Percentiles rank a stretch among this genome's conserved stretches.
Conservation (phyloP, 2,888 invertebrate species). For the Chouioia cunea region DNA sequence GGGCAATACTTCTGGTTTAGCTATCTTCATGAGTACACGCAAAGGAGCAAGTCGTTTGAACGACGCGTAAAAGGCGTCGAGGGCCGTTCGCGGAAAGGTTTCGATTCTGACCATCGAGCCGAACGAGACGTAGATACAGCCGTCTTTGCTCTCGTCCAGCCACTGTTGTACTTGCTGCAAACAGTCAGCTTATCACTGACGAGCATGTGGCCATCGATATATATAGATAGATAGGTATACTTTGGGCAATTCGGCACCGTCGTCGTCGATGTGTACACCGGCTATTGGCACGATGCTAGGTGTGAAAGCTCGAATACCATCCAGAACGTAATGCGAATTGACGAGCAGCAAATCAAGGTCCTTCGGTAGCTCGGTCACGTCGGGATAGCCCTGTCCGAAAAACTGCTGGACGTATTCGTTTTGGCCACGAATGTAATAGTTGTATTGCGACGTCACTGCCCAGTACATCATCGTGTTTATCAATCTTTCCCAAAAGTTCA, state of each 20-base stretch:
- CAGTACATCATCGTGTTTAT: slow-evolving; percentile 4
- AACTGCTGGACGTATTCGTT: slow-evolving; percentile 30
- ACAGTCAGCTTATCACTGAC: neutral
- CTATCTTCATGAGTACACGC: slow-evolving; percentile 56
- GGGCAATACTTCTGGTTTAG: slow-evolving; percentile 56
- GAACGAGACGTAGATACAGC: neutral
- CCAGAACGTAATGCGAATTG: slow-evolving; percentile 71
- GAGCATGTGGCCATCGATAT: neutral
- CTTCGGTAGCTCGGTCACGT: slow-evolving; percentile 51
- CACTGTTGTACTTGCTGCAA: slow-evolving; percentile 56
- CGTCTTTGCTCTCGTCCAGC: slow-evolving; percentile 53
- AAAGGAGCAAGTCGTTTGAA: slow-evolving; percentile 56
- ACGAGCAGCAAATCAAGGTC: slow-evolving; percentile 67
- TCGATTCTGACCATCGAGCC: slow-evolving; percentile 59
- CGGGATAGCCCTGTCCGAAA: slow-evolving; percentile 35
- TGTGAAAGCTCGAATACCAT: slow-evolving; percentile 69
- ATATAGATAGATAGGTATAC: slow-evolving; percentile 6
- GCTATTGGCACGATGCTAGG: slow-evolving; percentile 71
- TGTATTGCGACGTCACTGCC: neutral
- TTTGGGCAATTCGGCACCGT: slow-evolving; percentile 14
- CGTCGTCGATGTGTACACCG: slow-evolving; percentile 68
- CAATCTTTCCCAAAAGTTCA: slow-evolving; percentile 32
- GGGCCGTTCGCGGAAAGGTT: slow-evolving; percentile 48
- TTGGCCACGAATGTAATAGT: slow-evolving; percentile 8
- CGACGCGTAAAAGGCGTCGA: slow-evolving; percentile 59